Evolutionary conservation across 2,113 vertebrate genomes (phyloP).

Genomic region (Pristiophorus japonicus): DNA sequence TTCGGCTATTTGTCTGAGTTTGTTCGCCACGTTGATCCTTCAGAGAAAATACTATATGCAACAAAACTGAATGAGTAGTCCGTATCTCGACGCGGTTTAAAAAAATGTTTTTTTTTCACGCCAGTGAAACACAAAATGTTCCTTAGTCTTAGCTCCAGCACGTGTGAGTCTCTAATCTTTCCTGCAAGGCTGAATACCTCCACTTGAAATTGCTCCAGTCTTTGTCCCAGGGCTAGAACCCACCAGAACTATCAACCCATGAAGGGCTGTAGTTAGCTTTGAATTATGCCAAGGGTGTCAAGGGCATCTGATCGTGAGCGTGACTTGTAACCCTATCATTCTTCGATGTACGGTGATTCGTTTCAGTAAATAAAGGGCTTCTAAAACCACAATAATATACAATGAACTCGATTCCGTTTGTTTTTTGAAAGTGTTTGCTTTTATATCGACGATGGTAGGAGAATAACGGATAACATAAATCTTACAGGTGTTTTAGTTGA

Average conservation of each 20-base stretch:
- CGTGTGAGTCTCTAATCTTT: neutral
- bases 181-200: neutral
- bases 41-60: neutral
- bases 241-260: neutral
- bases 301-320: neutral
- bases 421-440: neutral
- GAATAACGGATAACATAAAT: neutral
- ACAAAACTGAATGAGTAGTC: neutral
- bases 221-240: too few species aligned
- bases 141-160: neutral
- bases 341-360: neutral
- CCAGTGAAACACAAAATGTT: neutral
- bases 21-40: neutral
- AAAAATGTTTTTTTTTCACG: neutral
- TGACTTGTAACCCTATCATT: neutral
- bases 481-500: neutral
- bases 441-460: neutral
- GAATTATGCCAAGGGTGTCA: neutral
- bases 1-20: neutral
- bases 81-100: too few species aligned
- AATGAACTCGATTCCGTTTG: neutral
- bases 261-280: neutral
- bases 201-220: neutral
- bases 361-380: neutral
- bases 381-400: neutral